A percentile compares a stretch with the other conserved stretches of the same genome.
Conservation (phyloP, 2,888 invertebrate genomes). For the Eupithecia insigniata region DNA sequence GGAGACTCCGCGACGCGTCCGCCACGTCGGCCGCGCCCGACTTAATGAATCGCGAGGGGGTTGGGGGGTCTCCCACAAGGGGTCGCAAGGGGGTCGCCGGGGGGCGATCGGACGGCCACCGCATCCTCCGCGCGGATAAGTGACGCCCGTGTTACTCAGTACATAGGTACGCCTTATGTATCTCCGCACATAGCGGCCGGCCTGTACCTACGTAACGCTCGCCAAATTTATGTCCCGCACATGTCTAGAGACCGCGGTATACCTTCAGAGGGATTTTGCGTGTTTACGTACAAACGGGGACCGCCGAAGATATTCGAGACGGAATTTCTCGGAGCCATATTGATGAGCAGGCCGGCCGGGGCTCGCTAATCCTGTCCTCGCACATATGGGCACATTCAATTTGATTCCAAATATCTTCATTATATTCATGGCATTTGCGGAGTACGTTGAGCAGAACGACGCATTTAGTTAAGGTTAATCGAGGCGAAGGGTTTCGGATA, state of each 20-base stretch:
- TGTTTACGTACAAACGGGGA: conserved; percentile 78
- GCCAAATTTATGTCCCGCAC: conserved; percentile 85
- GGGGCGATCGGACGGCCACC: conserved; percentile 81
- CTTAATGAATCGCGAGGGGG: conserved; percentile 82
- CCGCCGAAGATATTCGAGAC: conserved; percentile 76
- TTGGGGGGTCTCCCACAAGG: conserved; percentile 59
- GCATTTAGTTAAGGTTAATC: conserved; percentile 52
- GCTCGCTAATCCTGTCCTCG: conserved; percentile 58
- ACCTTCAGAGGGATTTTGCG: conserved; percentile 84
- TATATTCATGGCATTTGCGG: conserved; percentile 41
- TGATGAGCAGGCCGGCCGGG: conserved; percentile 66
- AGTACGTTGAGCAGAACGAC: conserved; percentile 39
- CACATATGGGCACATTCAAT: conserved; percentile 40
- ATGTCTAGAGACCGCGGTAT: conserved; percentile 83
- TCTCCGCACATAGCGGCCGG: conserved; percentile 76
- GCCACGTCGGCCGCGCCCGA: conserved; percentile 83
- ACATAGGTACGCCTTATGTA: conserved; percentile 80
- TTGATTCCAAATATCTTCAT: conserved; percentile 42
- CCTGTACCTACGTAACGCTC: conserved; percentile 81
- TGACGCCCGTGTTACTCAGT: conserved; percentile 81
- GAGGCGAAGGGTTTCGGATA: conserved; percentile 55
- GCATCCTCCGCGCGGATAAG: conserved; percentile 84
- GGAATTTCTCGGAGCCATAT: conserved; percentile 79
- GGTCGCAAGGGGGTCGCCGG: conserved; percentile 54
- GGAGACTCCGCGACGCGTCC: conserved; percentile 84